A percentile compares a stretch with the other conserved stretches of the same genome.
These are phyloP conservation scores for Gadopsis marmoratus DNA, from an alignment of 2,797 vertebrate genomes.

Conservation along the genomic window DNA sequence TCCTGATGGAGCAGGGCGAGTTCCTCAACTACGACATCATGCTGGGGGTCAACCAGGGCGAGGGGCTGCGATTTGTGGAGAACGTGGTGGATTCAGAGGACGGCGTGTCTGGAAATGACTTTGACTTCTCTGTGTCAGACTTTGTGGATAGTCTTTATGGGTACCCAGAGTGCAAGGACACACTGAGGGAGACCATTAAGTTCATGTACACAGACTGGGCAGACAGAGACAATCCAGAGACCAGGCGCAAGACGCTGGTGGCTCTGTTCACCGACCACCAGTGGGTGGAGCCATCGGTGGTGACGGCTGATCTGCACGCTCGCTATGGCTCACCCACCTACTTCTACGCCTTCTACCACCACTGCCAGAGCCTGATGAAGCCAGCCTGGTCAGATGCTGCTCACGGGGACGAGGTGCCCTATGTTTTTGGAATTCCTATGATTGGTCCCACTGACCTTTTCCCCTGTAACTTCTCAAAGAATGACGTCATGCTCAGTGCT, in stretches of 20 bases:
- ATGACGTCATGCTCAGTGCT: constrained; percentile 97
- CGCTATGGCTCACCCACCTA: constrained; percentile 98
- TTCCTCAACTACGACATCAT: constrained; percentile 99
- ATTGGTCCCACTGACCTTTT: constrained; percentile 98
- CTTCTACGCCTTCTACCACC: constrained; percentile 99
- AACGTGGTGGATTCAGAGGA: constrained; percentile 98
- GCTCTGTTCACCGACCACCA: constrained; percentile 99
- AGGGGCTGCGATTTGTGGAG: constrained; percentile 98
- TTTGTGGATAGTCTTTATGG: constrained; percentile 99
- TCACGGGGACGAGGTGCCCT: constrained; percentile 98
- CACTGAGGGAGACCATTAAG: constrained; percentile 97
- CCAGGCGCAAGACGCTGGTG: constrained; percentile 96
- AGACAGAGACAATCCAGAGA: constrained; percentile 97
- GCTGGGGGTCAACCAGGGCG: constrained; percentile 98
- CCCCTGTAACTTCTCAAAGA: constrained; percentile 99
- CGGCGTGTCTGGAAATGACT: constrained; percentile 96
- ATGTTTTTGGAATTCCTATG: constrained; percentile 98
- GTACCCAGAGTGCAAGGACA: constrained; percentile 98
- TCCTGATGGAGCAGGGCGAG: constrained; percentile 99
- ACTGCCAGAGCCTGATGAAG: constrained; percentile 99
- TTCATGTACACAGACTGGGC: constrained; percentile 99
- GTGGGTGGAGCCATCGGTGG: constrained; percentile 98
- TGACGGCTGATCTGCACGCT: constrained; percentile 96
- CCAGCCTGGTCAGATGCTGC: constrained; percentile 97
- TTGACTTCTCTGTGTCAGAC: constrained; percentile 98